Evolutionary conservation across 1,140 invertebrate genomes (phyloP).

Genomic region (Pygmarrhopalites habei): DNA sequence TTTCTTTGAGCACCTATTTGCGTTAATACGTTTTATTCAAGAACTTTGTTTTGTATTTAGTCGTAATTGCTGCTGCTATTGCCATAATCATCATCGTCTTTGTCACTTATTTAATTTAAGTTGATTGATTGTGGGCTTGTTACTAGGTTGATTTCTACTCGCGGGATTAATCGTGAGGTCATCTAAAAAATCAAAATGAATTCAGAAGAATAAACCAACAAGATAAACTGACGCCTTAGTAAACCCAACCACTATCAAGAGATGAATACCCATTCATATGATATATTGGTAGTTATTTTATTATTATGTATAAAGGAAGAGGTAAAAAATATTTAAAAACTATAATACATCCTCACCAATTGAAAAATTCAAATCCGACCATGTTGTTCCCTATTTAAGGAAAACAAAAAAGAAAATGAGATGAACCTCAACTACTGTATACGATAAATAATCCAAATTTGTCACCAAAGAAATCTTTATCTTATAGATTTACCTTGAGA

Average conservation of each 20-base stretch:
- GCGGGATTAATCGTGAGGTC: constrained; percentile 24
- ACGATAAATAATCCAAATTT: not conserved
- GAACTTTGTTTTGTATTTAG: not conserved
- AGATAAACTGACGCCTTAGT: too few species aligned
- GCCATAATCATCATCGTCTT: not conserved
- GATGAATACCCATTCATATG: too few species aligned
- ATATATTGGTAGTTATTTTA: too few species aligned
- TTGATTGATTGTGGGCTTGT: constrained; percentile 33
- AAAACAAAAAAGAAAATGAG: constrained; percentile 13
- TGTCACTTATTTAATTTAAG: constrained; percentile 13
- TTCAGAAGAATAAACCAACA: too few species aligned
- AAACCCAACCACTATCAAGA: too few species aligned
- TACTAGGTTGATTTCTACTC: constrained; percentile 5
- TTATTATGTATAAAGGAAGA: too few species aligned
- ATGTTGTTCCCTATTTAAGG: constrained; percentile 36
- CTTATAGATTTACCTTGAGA: constrained; percentile 27
- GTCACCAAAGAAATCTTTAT: not conserved
- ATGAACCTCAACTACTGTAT: not conserved
- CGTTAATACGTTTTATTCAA: constrained; percentile 1
- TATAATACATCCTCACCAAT: too few species aligned
- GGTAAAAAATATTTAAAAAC: too few species aligned
- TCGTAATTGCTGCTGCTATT: not conserved
- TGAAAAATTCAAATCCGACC: constrained; percentile 35
- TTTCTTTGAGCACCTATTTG: constrained; percentile 8
- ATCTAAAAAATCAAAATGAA: too few species aligned